These are phyloP conservation scores for Mionectes olivaceus DNA, from an alignment of 2,797 vertebrate species.

Conservation along the genomic window DNA sequence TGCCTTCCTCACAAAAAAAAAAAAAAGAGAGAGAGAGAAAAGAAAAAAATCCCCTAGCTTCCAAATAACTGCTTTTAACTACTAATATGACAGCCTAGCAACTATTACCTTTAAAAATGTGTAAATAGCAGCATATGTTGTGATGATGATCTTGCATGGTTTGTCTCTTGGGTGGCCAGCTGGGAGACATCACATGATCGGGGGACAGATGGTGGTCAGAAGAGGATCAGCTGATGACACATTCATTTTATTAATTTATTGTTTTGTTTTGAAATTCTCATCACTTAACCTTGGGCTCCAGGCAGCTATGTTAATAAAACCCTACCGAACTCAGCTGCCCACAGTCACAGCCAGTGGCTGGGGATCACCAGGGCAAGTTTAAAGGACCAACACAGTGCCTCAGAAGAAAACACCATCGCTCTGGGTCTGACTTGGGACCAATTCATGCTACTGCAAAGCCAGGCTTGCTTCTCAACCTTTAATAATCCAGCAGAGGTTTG, in stretches of 20 bases:
- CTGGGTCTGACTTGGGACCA: background rate
- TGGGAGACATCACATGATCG: conserved; percentile 68
- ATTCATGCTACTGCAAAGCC: background rate
- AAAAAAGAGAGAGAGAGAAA: background rate
- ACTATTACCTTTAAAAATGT: conserved; percentile 68
- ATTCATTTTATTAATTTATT: conserved; percentile 66
- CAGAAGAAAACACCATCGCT: background rate
- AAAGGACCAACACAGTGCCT: fast-evolving
- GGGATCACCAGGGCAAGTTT: background rate
- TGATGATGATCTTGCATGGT: conserved; percentile 55
- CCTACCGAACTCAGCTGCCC: background rate
- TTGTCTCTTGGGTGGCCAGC: conserved; percentile 68
- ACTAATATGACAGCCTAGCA: conserved; percentile 43
- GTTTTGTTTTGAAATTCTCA: conserved; percentile 25
- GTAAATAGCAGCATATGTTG: conserved; percentile 68
- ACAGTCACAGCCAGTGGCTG: background rate
- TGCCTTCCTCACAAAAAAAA: background rate
- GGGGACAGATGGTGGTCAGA: conserved; percentile 73
- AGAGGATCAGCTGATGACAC: conserved; percentile 68
- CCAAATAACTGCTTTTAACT: conserved; percentile 43
- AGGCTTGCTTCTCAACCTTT: background rate
- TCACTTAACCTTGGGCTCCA: conserved; percentile 44
- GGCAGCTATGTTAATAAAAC: background rate
- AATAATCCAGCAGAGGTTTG: background rate
- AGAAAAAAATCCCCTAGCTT: conserved; percentile 1